Evolutionary conservation across 2,797 vertebrate genomes (phyloP), one percentile per base, ranked within the genome.

Genomic region (Clarias fuscus): DNA sequence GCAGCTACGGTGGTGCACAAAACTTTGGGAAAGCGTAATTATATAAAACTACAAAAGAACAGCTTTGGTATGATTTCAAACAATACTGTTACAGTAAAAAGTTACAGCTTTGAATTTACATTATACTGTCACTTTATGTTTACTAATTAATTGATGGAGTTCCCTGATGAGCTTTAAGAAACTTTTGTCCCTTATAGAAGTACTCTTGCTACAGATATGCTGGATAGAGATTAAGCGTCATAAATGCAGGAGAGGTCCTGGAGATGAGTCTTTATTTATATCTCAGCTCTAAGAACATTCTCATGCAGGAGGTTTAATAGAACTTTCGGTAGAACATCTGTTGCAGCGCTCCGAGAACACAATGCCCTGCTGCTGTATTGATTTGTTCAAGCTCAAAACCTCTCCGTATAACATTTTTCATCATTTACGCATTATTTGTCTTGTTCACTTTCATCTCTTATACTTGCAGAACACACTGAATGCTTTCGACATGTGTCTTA

Each of bases 391-490:
- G 20, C 30, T 56, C 27, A 53, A 17, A 77, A 33, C 15, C 11
- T 53, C 70, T 62, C 65, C 33, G 48, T 43, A n/a, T 3, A 61
- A 17, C 17, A 53, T 56, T 53, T 10, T 58, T 33, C 43, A 15
- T 58, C 7, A 20, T 62, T 43, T 43, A 58, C 30, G 27, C 71
- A 65, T 56, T 48, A 3, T 14, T 20, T 20, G 56, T 77, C 22
- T 11, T 33, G 56, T 64, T 81, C 76, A 43, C 24, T 61, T 70
- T 58, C 22, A 68, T 86, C 72, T 84, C 40, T 37, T n/a, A 40
- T 53, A 73, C 48, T 6, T 13, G 8, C 33, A 70, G 65, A 72
- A 78, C 27, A 17, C 56, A 72, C 79, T 37, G 76, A 43, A 72
- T 65, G 64, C 43, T 73, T 43, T 1, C n/a, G 53, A 70, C 53